Base-by-base conservation (phyloP, 2,888 invertebrate genomes). In the Eupithecia subfuscata region DNA sequence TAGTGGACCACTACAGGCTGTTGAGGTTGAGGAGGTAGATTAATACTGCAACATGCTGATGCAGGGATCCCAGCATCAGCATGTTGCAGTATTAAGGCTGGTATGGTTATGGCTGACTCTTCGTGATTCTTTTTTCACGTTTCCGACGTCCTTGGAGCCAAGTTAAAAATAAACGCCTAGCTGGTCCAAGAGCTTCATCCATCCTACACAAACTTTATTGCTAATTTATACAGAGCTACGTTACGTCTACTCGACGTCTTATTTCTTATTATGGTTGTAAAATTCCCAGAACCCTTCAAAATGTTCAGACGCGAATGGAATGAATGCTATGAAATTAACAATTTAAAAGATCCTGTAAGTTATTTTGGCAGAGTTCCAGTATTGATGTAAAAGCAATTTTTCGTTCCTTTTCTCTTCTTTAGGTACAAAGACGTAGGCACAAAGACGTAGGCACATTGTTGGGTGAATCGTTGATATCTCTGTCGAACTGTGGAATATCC, bases 221-320 rank as follows among this genome's bases (percentile, higher is more conserved):
- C 34, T 63, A 70, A 75, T 78, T 75, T 78, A 76, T 78, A 63
- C 71, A 68, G 37, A 52, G 68, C 30, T 52, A 52, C 52, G 68
- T 34, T 64, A 64, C 69, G 73, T 69, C 64, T 37, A 73, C 69
- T 73, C 48, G 48, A 45, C 64, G 25, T 69, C 70, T 71, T 73
- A 48, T 25, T 70, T 69, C 68, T 70, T 75, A 75, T 43, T 71
- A 64, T 67, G 56, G 34, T 37, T 30, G 37, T 71, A 73, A 70
- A 45, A 30, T 75, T 71, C 69, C n/a, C 60, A 52, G 73, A 68
- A 70, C 70, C 52, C 60, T 74, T 69, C 34, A 68, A 70, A 67
- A n/a, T 67, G 48, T 71, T 73, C 40, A 68, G 22, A 69, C 18
- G 60, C 67, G 65, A 70, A 75, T 68, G 67, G 14, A 70, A 75